phyloP scores from a whole-genome alignment of 2,797 vertebrate species.

The Austrolebias charrua region DNA sequence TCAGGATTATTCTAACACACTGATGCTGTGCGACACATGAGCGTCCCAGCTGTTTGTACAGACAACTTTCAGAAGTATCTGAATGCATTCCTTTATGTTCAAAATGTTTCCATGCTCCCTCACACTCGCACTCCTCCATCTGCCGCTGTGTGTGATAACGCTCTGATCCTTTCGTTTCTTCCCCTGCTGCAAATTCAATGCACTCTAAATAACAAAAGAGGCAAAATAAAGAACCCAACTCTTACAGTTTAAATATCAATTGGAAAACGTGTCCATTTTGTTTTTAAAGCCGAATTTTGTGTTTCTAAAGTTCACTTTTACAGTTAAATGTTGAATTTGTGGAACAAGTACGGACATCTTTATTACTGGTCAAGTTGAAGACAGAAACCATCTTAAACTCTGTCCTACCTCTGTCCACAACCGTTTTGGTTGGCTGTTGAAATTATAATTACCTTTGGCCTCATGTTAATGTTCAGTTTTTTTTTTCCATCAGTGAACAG shows the following conservation, averaged over 20 bases:
- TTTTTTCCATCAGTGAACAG: too few relatives aligned
- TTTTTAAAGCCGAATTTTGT: too few relatives aligned
- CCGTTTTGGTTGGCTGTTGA: neutral
- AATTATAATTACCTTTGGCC: neutral
- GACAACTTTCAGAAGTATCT: constrained; percentile 35
- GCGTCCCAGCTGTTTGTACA: constrained; percentile 37
- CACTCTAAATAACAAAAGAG: too few relatives aligned
- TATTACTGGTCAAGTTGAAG: too few relatives aligned
- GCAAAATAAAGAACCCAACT: too few relatives aligned
- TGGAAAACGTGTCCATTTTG: too few relatives aligned
- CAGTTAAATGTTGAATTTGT: neutral
- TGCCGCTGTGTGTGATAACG: constrained; percentile 5
- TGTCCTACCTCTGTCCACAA: neutral
- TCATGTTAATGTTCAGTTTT: too few relatives aligned
- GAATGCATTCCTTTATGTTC: constrained; percentile 55
- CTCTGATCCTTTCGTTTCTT: too few relatives aligned
- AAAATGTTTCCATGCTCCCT: constrained; percentile 12
- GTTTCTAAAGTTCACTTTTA: neutral
- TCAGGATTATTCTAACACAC: constrained; percentile 2
- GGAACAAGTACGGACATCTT: neutral
- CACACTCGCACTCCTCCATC: neutral
- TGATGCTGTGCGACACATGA: constrained; percentile 19
- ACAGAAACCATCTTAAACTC: neutral
- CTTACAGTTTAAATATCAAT: too few relatives aligned
- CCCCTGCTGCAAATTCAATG: too few relatives aligned